These are phyloP conservation scores for Bujurquina vittata DNA, from an alignment of 2,113 vertebrate species.

Conservation along the genomic window DNA sequence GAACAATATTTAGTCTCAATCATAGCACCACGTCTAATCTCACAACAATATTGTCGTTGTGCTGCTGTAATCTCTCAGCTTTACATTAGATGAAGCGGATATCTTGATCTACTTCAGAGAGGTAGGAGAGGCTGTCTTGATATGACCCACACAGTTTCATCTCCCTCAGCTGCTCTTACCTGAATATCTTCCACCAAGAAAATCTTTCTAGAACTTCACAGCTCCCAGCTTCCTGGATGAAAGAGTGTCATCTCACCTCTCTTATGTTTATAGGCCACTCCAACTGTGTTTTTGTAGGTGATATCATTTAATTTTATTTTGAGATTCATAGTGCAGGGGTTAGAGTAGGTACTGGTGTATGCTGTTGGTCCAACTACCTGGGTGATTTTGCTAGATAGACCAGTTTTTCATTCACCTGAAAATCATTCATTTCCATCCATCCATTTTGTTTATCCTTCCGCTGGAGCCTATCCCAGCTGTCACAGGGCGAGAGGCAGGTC, in stretches of 20 bases:
- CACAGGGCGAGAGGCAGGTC: too few species aligned
- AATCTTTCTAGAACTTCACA: not conserved
- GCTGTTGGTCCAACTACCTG: not conserved
- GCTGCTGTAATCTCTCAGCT: not conserved
- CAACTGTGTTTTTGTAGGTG: not conserved
- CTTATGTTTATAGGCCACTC: not conserved
- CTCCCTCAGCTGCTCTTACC: not conserved
- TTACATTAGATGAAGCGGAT: not conserved
- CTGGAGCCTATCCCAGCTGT: too few species aligned
- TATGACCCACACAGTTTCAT: not conserved
- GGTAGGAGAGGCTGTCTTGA: not conserved
- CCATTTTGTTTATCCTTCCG: not conserved
- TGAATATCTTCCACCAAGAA: not conserved
- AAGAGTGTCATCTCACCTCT: not conserved
- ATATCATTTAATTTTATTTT: not conserved
- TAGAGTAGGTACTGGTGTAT: not conserved
- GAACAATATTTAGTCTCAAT: not conserved
- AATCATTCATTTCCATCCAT: not conserved
- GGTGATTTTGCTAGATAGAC: not conserved
- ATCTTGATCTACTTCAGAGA: not conserved
- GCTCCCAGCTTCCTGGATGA: not conserved
- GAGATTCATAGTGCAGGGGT: not conserved
- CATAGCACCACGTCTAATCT: not conserved
- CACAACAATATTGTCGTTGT: not conserved
- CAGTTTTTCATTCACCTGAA: not conserved